Evolutionary conservation across 2,888 invertebrate species (phyloP).

Genomic region (Euzetes globulus): DNA sequence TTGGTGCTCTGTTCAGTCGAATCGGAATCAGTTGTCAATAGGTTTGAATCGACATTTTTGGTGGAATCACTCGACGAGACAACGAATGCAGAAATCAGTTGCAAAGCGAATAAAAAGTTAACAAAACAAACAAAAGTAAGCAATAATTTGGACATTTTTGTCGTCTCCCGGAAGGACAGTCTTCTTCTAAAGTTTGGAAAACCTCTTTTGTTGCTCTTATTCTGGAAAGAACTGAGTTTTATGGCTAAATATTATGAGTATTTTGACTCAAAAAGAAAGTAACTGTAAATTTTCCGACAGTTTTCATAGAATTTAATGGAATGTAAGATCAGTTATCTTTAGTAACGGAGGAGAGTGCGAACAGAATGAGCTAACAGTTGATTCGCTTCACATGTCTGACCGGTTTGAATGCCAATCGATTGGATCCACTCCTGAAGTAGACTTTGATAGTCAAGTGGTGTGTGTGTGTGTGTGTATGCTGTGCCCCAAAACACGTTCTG

Average conservation of each 20-base stretch:
- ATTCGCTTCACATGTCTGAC: conserved; percentile 12
- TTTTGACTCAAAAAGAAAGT: background rate
- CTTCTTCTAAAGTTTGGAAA: background rate
- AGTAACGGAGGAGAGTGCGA: background rate
- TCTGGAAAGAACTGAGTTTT: background rate
- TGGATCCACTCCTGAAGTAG: background rate
- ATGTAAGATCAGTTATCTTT: conserved; percentile 17
- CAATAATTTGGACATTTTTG: background rate
- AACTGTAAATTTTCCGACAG: background rate
- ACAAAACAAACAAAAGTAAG: conserved; percentile 3
- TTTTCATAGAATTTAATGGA: background rate
- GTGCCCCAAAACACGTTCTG: conserved; percentile 14
- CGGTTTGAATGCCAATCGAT: conserved; percentile 12
- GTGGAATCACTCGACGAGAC: background rate
- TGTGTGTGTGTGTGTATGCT: background rate
- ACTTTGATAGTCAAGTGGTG: background rate
- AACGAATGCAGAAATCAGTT: background rate
- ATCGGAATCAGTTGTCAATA: background rate
- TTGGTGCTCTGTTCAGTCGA: background rate
- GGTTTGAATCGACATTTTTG: background rate
- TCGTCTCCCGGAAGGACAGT: background rate
- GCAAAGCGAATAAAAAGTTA: background rate
- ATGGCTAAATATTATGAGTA: background rate
- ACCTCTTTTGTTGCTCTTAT: background rate
- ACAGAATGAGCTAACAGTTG: background rate